Evolutionary conservation across 2,113 vertebrate species (phyloP), one percentile per base, ranked within the genome.

Genomic region (Hiodon tergisus): DNA sequence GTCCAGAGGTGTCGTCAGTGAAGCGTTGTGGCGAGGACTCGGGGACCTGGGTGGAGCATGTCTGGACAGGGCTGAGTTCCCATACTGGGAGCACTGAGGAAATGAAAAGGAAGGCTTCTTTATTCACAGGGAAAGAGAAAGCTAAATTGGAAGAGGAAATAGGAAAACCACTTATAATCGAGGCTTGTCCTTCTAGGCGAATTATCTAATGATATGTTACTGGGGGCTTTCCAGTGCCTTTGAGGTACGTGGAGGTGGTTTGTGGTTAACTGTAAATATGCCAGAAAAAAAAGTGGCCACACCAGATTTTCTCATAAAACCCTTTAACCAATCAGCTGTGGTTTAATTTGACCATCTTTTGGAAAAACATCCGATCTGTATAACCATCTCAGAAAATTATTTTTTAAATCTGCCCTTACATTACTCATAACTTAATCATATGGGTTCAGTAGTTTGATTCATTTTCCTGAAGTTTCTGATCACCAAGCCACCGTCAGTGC

Each of bases 21-120:
- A 74, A 78, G 83, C 81, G 82, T 81, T 86, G 85, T 79, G 85
- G 86, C 81, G 46, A 11, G 77, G 81, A 11, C 67, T 53, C 52
- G 54, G 76, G 62, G 81, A 80, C 85, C 80, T 80, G 83, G 84
- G 80, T 79, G 84, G 82, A 86, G 82, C 74, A 69, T 78, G 79
- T 66, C 79, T 67, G 46, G 71, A 70, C 76, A 57, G 48, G 54
- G 69, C 79, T 83, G 85, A 72, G 76, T 75, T 82, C 77, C 59
- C 70, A 73, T 77, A 66, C 80, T 75, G 76, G 79, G 82, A 61
- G 72, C 52, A 57, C 71, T 50, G 55, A 51, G 61, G 80, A 74
- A 72, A 83, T 77, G 68, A 78, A 81, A 78, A 79, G 47, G 48
- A 70, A 79, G 78, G 78, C 67, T n/a, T 73, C 71, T 77, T 74